Evolutionary conservation across 1,140 invertebrate species (phyloP).

Genomic region (Zaprionus vittiger): DNA sequence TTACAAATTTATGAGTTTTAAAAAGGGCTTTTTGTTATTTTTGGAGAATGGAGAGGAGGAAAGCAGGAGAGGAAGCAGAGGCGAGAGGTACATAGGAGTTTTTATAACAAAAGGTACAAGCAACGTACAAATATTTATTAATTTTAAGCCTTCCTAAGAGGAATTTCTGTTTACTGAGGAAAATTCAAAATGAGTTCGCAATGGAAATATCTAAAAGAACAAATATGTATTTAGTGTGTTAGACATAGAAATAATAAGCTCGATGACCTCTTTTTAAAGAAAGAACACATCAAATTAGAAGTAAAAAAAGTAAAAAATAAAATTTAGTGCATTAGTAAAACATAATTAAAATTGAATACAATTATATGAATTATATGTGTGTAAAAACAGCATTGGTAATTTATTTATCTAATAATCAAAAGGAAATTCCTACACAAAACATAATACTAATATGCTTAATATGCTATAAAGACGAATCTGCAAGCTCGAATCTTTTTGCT

Average conservation of each 20-base stretch:
- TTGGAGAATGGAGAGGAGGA: neutral
- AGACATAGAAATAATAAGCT: no score
- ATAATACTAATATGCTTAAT: neutral
- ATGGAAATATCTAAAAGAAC: no score
- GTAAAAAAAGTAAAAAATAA: no score
- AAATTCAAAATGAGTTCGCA: neutral
- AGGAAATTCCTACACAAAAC: no score
- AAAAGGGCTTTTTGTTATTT: neutral
- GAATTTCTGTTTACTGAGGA: neutral
- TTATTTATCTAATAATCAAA: no score
- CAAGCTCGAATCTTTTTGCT: neutral
- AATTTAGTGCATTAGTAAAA: neutral
- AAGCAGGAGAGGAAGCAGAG: no score
- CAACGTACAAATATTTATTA: neutral
- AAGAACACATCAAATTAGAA: neutral
- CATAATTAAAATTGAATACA: neutral
- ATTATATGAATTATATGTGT: neutral
- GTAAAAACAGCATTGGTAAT: neutral
- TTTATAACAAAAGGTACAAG: no score
- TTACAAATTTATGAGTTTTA: conserved; percentile 8
- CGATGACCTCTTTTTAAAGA: no score
- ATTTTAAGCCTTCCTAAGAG: neutral
- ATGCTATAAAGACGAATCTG: neutral
- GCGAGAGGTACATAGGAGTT: no score
- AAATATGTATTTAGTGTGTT: no score